Conservation (phyloP, 2,888 invertebrate species). For the Sepiola atlantica region DNA sequence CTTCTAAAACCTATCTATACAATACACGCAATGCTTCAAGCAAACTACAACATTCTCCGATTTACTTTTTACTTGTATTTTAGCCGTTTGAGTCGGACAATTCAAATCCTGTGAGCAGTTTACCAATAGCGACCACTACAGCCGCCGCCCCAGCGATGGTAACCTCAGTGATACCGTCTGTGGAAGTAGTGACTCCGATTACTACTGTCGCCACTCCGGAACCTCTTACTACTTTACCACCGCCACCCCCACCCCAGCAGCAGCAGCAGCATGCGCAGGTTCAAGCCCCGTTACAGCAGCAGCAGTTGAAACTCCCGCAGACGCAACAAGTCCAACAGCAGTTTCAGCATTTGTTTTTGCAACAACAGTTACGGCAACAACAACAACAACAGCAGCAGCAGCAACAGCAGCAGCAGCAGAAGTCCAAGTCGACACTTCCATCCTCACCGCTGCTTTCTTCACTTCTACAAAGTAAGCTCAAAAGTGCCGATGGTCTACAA, state of each 20-base stretch:
- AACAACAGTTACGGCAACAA: background rate
- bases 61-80: background rate
- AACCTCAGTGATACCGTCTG: background rate
- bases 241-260: background rate
- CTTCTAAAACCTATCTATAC: too few species aligned
- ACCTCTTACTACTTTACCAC: background rate
- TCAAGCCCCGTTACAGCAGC: background rate
- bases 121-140: background rate
- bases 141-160: background rate
- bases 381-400: background rate
- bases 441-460: conserved; percentile 85
- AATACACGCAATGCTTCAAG: too few species aligned
- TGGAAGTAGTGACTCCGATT: background rate
- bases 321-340: background rate
- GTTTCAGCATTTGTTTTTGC: background rate
- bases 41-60: too few species aligned
- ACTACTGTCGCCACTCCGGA: background rate
- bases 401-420: conserved; percentile 49
- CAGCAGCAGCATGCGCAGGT: background rate
- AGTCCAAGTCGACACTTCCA: conserved; percentile 59
- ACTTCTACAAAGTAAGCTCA: conserved; percentile 81
- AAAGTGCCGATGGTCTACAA: conserved; percentile 62
- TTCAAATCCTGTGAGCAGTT: background rate
- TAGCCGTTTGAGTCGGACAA: background rate
- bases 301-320: conserved; percentile 21